Base-by-base conservation (phyloP, 92 coral and sea anemone species). In the Epizoanthus illoricatus region DNA sequence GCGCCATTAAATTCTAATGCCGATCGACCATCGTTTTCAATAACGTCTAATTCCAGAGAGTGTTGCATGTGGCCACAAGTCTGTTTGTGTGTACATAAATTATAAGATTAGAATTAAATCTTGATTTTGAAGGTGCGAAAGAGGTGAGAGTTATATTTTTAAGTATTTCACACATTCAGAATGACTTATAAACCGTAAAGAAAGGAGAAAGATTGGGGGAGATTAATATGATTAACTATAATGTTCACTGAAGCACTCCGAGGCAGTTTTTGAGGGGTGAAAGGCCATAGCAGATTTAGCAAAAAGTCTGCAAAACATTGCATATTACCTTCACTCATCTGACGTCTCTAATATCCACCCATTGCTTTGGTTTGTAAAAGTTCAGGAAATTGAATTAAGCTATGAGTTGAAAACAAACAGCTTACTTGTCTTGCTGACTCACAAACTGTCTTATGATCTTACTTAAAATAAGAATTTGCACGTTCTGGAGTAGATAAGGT, bases 321-420 rank as follows among this genome's bases (percentile, higher is more conserved):
- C 24, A 20, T 78, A 20, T 78, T 78, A 78, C 82, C 82, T 78
- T 62, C 72, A 78, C 59, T 78, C 82, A 78, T 42, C 82, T 45
- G 54, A 13, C 63, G 60, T 78, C 82, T 78, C 82, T 70, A 23
- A 78, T 78, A 62, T 78, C 82, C 71, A 62, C 5, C 47, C 70
- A 61, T 20, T 63, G 42, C 71, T 78, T 3, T 62, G 82, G 45
- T 57, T 42, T 33, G 58, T 75, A 62, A 63, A 78, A 78, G 41
- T 57, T 47, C 82, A 78, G 82, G 82, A 78, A 78, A 78, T 78
- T 78, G 23, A 78, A 78, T 78, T 78, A 78, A 41, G 61, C 9
- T 40, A 69, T 19, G 61, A 41, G 45, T 78, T 78, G 71, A 62
- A 78, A 63, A 45, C 20, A 56, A 33, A 57, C 81, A 62, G n/a